Percentiles rank a stretch among this genome's conserved stretches.
Evolutionary conservation across 2,888 invertebrate species (phyloP).

Genomic region (Escarpia spicata): DNA sequence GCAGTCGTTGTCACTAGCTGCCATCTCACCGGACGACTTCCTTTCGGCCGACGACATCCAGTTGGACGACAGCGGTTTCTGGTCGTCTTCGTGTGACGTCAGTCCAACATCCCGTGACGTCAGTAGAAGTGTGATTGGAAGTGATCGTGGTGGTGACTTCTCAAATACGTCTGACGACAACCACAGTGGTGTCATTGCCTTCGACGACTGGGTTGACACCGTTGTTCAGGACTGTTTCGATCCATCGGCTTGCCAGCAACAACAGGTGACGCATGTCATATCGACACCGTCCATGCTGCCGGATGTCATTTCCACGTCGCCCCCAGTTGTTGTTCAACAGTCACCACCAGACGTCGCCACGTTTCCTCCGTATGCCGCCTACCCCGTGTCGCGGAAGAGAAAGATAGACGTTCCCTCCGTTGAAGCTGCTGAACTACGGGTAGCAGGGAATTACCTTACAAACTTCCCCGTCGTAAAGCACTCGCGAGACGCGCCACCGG

Average conservation of each 20-base stretch:
- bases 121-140: not conserved
- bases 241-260: not conserved
- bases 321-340: not conserved
- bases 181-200: not conserved
- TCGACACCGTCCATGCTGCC: not conserved
- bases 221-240: not conserved
- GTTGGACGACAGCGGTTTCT: not conserved
- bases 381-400: not conserved
- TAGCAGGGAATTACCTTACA: not conserved
- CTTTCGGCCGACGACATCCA: constrained; percentile 3
- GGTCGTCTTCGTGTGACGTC: not conserved
- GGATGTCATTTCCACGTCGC: not conserved
- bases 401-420: not conserved
- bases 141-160: not conserved
- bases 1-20: not conserved
- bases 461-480: not conserved
- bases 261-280: not conserved
- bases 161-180: not conserved
- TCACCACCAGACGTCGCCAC: constrained; percentile 2
- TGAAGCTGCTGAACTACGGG: not conserved
- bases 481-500: not conserved
- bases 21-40: not conserved
- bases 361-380: not conserved
- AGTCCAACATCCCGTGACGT: not conserved
- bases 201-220: not conserved